Percentiles rank a stretch among this genome's conserved stretches.
phyloP scores from a whole-genome alignment of 2,888 invertebrate species.

The Mechanitis mazaeus region DNA sequence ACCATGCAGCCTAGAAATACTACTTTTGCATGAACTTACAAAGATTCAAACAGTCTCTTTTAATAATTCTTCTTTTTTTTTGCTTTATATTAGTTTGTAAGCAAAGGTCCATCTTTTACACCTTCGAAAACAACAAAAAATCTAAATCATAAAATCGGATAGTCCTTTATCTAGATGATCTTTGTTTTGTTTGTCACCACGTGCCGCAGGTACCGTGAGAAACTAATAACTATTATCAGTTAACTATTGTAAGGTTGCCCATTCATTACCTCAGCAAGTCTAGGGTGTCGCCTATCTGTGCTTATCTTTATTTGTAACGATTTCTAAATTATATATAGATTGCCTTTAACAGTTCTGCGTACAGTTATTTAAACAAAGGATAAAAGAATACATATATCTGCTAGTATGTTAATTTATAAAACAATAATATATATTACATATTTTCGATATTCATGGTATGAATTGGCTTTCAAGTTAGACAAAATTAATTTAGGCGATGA shows the following conservation, averaged over 20 bases:
- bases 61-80: no score
- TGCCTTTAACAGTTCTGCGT: background rate
- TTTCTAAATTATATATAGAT: background rate
- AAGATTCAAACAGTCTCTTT: no score
- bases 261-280: slow-evolving; percentile 15
- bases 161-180: slow-evolving; percentile 3
- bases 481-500: no score
- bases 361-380: no score
- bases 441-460: no score
- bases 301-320: background rate
- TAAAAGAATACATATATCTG: no score
- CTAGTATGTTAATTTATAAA: no score
- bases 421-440: no score
- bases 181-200: slow-evolving; percentile 20
- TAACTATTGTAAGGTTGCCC: background rate
- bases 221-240: slow-evolving; percentile 19
- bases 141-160: background rate
- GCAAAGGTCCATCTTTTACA: background rate
- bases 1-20: no score
- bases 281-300: background rate
- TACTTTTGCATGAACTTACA: no score
- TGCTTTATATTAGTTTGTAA: no score
- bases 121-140: background rate
- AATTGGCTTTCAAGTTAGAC: no score
- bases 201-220: slow-evolving; percentile 24